Percentiles rank a stretch among this genome's conserved stretches.
phyloP scores from a whole-genome alignment of 2,888 invertebrate genomes.

The Litoditis marina region DNA sequence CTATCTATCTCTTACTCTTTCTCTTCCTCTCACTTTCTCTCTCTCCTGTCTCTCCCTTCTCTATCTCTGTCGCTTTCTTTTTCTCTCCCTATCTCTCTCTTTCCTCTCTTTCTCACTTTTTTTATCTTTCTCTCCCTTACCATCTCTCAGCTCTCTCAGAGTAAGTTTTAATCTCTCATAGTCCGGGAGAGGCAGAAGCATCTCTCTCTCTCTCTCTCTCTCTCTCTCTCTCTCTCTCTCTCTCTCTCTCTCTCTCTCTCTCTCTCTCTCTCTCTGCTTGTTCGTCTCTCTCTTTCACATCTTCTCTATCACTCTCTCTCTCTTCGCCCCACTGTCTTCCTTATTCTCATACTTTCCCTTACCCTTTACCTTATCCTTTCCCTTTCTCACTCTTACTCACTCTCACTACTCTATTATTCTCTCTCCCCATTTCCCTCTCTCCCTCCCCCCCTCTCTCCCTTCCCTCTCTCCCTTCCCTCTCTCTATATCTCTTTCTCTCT shows the following conservation, averaged over 20 bases:
- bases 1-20: slow-evolving; percentile 8
- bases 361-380: not conserved
- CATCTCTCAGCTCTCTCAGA: not conserved
- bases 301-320: not conserved
- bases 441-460: not conserved
- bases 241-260: slow-evolving; percentile 4
- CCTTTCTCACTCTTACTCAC: not conserved
- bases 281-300: not conserved
- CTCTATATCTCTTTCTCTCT: not conserved
- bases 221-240: slow-evolving; percentile 9
- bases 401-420: not conserved
- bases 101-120: not conserved
- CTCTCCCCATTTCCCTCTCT: not conserved
- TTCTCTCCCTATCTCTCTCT: not conserved
- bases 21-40: slow-evolving; percentile 11
- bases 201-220: slow-evolving; percentile 11
- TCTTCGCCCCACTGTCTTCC: not conserved
- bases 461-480: not conserved
- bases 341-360: not conserved
- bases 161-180: too few relatives aligned
- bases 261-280: slow-evolving; percentile 3
- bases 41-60: slow-evolving; percentile 5
- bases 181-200: too few relatives aligned
- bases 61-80: slow-evolving; percentile 5
- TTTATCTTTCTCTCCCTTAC: not conserved